A percentile compares a stretch with the other conserved stretches of the same genome.
phyloP scores from a whole-genome alignment of 2,113 vertebrate genomes.

The Scolopax mira region DNA sequence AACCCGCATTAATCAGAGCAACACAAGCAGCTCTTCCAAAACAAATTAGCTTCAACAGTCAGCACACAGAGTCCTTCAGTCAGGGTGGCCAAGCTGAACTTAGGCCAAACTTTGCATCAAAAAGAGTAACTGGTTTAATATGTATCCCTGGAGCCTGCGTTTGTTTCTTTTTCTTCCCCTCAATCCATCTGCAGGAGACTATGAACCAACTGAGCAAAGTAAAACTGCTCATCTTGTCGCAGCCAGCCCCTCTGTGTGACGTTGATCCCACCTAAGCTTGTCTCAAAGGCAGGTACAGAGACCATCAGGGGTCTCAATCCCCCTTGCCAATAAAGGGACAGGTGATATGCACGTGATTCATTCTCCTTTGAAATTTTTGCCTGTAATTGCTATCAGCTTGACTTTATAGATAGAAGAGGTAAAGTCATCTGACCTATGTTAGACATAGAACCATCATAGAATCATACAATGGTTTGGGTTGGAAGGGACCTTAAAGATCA shows the following conservation, averaged over 20 bases:
- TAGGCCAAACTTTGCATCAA: not conserved
- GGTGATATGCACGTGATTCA: not conserved
- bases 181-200: not conserved
- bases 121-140: slow-evolving; percentile 3
- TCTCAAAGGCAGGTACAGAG: not conserved
- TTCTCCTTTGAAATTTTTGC: not conserved
- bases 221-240: not conserved
- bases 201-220: not conserved
- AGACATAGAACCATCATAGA: not conserved
- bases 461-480: not conserved
- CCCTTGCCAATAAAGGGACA: not conserved
- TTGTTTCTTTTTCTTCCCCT: not conserved
- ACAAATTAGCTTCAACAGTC: not conserved
- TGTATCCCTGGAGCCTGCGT: accelerated
- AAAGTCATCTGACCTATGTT: not conserved
- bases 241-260: not conserved
- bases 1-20: not conserved
- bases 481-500: not conserved
- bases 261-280: not conserved
- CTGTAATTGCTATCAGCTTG: not conserved
- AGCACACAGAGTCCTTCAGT: slow-evolving; percentile 26
- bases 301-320: accelerated
- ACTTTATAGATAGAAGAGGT: not conserved
- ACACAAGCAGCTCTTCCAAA: slow-evolving; percentile 22
- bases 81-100: not conserved